Percentiles rank a stretch among this genome's conserved stretches.
Conservation (phyloP, 2,888 invertebrate genomes). For the Volucella bombylans region DNA sequence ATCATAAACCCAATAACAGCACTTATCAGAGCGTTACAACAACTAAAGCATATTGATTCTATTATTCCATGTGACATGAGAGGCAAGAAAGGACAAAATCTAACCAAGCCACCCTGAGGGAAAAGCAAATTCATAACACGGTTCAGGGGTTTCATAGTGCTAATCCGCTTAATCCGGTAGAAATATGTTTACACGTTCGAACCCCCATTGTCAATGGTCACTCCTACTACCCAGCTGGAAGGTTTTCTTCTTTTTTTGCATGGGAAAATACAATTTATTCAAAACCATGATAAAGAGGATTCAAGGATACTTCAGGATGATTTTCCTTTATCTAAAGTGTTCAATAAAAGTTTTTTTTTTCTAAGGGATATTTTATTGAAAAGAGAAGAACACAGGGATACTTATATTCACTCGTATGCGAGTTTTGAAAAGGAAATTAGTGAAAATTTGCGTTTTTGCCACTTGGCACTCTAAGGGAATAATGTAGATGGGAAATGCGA, state of each 20-base stretch:
- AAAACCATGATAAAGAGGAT: conserved; percentile 65
- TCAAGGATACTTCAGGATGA: conserved; percentile 50
- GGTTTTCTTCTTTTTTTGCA: conserved; percentile 9
- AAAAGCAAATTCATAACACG: conserved; percentile 15
- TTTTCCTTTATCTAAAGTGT: conserved; percentile 69
- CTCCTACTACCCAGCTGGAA: conserved; percentile 48
- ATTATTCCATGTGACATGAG: conserved; percentile 65
- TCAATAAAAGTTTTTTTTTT: conserved; percentile 18
- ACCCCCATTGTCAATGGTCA: conserved; percentile 64
- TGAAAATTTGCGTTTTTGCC: conserved; percentile 40
- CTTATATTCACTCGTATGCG: conserved; percentile 21
- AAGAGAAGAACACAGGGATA: background rate
- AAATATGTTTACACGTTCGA: conserved; percentile 69
- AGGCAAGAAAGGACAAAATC: conserved; percentile 51
- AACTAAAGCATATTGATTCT: conserved; percentile 66
- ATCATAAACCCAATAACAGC: conserved; percentile 63
- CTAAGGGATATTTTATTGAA: background rate
- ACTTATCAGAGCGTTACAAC: conserved; percentile 47
- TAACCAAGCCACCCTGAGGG: conserved; percentile 42
- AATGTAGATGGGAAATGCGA: conserved; percentile 44
- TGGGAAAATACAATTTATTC: conserved; percentile 72
- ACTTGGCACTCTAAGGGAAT: conserved; percentile 39
- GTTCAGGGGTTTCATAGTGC: conserved; percentile 31
- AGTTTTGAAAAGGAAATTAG: conserved; percentile 38
- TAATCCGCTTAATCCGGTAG: conserved; percentile 69